Percentiles rank a stretch among this genome's conserved stretches.
Evolutionary conservation across 2,113 vertebrate genomes (phyloP).

Genomic region (Paedocypris sp.): DNA sequence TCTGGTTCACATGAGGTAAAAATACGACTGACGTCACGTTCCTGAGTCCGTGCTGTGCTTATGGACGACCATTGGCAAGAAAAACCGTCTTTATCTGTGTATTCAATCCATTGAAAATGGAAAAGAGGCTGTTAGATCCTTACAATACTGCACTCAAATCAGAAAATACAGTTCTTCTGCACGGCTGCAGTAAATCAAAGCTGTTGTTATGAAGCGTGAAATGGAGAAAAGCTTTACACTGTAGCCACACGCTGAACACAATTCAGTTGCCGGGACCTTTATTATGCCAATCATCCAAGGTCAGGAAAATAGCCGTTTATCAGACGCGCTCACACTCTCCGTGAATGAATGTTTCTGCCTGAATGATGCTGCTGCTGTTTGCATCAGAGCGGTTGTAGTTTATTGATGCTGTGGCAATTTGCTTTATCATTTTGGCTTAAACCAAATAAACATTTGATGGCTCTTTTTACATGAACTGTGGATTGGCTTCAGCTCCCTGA

Average conservation of each 20-base stretch:
- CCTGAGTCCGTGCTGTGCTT: too few relatives aligned
- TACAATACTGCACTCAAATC: not conserved
- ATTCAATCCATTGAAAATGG: too few relatives aligned
- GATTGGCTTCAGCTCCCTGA: too few relatives aligned
- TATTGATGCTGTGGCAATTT: slow-evolving; percentile 7
- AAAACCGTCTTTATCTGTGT: too few relatives aligned
- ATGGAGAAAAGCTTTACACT: not conserved
- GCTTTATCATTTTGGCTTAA: slow-evolving; percentile 16
- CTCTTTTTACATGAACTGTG: too few relatives aligned
- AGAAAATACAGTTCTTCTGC: not conserved
- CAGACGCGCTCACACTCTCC: not conserved
- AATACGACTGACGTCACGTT: too few relatives aligned
- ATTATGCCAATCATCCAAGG: not conserved
- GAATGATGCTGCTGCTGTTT: not conserved
- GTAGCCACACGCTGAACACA: not conserved
- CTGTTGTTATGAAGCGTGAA: not conserved
- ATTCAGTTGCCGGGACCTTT: not conserved
- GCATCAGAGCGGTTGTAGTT: too few relatives aligned
- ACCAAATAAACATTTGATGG: too few relatives aligned
- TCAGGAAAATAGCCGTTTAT: not conserved
- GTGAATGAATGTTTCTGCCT: not conserved
- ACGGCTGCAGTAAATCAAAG: not conserved
- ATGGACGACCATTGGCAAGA: too few relatives aligned
- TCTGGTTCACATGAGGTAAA: too few relatives aligned
- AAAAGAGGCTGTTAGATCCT: too few relatives aligned